Base-by-base conservation (phyloP, 2,888 invertebrate genomes). In the Protodeltote pygarga region DNA sequence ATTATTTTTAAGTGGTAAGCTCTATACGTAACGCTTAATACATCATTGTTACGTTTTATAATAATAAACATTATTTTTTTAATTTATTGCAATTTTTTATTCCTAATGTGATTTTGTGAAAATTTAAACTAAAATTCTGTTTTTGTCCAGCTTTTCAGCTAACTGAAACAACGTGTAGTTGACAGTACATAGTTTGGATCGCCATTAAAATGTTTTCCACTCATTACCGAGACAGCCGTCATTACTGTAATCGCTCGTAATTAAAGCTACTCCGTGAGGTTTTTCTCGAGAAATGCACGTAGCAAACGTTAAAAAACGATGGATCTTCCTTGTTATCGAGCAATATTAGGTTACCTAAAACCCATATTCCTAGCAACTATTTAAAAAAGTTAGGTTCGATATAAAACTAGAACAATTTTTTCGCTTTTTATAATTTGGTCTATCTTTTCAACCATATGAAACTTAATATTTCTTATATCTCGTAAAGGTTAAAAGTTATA, bases 201-300 rank as follows among this genome's bases (percentile, higher is more conserved):
- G 39, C 48, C 41, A 62, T 71, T 74, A 69, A 51, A 57, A 59
- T 65, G 48, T 62, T 71, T 65, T 57, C 57, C 65, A 50, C 62
- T 60, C 57, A 65, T 73, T 73, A 62, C 46, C 42, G 55, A 65
- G 65, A 66, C 62, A 19, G 41, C 49, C 39, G 46, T 58, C 49
- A 62, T 76, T 73, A 67, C 47, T 63, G 62, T 77, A 81, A 81
- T 74, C 67, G 69, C 57, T 38, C 13, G 62, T 59, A 32, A 69
- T 69, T 74, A 66, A 29, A 47, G 23, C 11, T 52, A 51, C 38
- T 46, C 49, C 15, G 31, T 46, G 39, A 33, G 53, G 38, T 63
- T 67, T 66, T 67, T 59, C 53, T 37, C 46, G 51, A 33, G 46
- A 71, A 67, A 65, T 48, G 37, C 32, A 48, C 28, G 29, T 41